Conservation (phyloP, 2,797 vertebrate genomes). For the Ptychobarbus kaznakovi region DNA sequence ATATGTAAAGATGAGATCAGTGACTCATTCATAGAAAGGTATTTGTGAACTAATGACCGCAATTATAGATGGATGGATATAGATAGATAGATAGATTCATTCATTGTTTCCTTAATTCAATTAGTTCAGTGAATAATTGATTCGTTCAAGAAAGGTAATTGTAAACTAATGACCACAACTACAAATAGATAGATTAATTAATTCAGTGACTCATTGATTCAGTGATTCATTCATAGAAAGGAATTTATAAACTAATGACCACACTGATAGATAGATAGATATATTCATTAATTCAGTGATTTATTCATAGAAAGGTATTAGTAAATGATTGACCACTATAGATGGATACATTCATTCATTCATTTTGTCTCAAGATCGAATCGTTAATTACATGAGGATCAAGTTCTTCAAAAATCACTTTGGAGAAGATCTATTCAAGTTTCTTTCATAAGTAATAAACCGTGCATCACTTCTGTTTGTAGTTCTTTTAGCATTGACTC, state of each 20-base stretch:
- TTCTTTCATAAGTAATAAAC: not conserved
- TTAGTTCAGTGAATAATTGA: no score
- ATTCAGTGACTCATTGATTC: not conserved
- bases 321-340: not conserved
- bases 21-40: not conserved
- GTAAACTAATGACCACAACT: no score
- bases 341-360: not conserved
- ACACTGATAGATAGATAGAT: not conserved
- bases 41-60: not conserved
- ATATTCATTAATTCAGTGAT: not conserved
- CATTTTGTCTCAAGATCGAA: not conserved
- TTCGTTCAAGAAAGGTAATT: no score
- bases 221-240: not conserved
- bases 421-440: not conserved
- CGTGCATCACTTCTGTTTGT: not conserved
- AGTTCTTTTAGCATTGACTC: slow-evolving; percentile 40
- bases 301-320: not conserved
- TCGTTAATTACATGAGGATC: not conserved
- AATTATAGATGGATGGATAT: not conserved
- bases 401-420: not conserved
- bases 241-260: not conserved
- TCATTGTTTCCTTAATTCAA: no score
- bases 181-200: not conserved
- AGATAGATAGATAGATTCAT: not conserved
- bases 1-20: no score